These are phyloP conservation scores for Drosophila kohkoa DNA, from an alignment of 1,140 invertebrate genomes.

Conservation along the genomic window DNA sequence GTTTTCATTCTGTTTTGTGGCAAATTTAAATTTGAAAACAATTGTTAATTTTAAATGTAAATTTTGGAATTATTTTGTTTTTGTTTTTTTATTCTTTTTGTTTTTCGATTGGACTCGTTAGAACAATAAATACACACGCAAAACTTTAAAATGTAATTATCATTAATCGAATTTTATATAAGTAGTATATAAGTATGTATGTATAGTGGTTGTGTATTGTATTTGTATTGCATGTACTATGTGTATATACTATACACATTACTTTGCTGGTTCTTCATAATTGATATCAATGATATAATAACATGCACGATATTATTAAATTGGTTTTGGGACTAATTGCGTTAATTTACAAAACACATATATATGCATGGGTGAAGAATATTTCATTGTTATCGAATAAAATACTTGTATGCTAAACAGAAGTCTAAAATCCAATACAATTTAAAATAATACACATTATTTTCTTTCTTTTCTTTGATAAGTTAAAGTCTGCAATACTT, in stretches of 20 bases:
- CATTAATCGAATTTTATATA: conserved; percentile 66
- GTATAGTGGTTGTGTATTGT: conserved; percentile 34
- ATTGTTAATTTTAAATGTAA: conserved; percentile 63
- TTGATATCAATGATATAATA: conserved; percentile 54
- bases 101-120: conserved; percentile 49
- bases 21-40: conserved; percentile 76
- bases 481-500: conserved; percentile 25
- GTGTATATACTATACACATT: conserved; percentile 20
- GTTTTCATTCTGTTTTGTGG: conserved; percentile 57
- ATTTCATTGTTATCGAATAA: conserved; percentile 10
- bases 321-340: conserved; percentile 24
- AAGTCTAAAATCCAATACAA: conserved; percentile 22
- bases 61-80: conserved; percentile 45
- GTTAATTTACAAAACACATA: conserved; percentile 30
- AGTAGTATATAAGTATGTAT: conserved; percentile 29
- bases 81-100: conserved; percentile 35
- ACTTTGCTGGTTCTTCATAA: conserved; percentile 37
- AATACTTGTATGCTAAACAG: conserved; percentile 3
- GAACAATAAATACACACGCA: conserved; percentile 79
- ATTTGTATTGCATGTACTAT: conserved; percentile 29
- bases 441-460: conserved; percentile 33
- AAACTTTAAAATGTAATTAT: conserved; percentile 68
- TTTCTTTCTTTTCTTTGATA: conserved; percentile 13
- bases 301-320: conserved; percentile 37
- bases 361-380: conserved; percentile 10